Base-by-base conservation (phyloP, 1,140 invertebrate species). In the Gryllus bimaculatus region DNA sequence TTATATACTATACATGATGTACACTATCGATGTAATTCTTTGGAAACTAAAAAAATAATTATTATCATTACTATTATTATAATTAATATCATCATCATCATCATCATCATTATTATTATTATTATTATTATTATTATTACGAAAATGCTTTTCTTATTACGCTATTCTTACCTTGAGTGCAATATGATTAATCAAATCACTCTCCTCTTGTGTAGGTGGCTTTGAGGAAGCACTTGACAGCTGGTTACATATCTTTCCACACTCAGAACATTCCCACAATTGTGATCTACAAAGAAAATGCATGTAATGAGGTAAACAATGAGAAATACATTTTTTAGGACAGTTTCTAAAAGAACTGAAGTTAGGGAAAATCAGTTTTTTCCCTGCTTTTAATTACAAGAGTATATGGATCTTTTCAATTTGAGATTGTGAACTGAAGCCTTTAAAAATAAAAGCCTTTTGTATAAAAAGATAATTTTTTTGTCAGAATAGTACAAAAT, bases 191-290 rank as follows among this genome's bases (percentile, higher is more conserved):
- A 78, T 66, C 8, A 79, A 49, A 47, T 47, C 74, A 26, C 20
- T 39, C 18, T 78, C 77, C 74, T 80, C 78, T 75, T 79, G 21
- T 54, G 78, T 77, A 12, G 26, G 78, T 21, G 78, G 74, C 47
- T 80, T 48, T 21, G 74, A 79, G 13, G 39, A 54, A 10, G 74
- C 49, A 74, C 73, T 84, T n/a, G 86, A 85, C 8, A 91, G 82
- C 20, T 88, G 86, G 48, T 85, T 83, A 20, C 84, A 81, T 79
- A 89, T 88, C 81, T 87, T 86, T 10, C 91, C 91, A 88, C 91
- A 92, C 21, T 85, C 84, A 15, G 86, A 81, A 83, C 91, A 92
- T 66, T 86, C 84, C 90, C 90, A 92, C 75, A 81, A 85, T 75
- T 84, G 83, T 5, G 91, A 92, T 83, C 85, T 86, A 73, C 78